Base-by-base conservation (phyloP, 1,140 invertebrate species). In the Drosophila trapezifrons region DNA sequence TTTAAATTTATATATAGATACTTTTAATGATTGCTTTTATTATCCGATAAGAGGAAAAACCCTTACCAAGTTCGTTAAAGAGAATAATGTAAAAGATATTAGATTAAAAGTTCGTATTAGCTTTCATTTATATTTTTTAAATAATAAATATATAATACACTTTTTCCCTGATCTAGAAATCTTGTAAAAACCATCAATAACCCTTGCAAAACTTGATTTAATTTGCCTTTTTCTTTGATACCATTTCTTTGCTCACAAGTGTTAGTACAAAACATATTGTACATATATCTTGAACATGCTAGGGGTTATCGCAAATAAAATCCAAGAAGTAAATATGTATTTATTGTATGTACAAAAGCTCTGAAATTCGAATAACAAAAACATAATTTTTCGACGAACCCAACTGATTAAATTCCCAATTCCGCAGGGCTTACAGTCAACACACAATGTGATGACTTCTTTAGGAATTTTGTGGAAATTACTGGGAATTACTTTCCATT, bases 311-410 rank as follows among this genome's bases (percentile, higher is more conserved):
- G 8, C 2, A 13, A 20, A 52, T 35, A 35, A 52, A 52, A 52
- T 52, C 17, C 2, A 20, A 54, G 9, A 20, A 37, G 18, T 54
- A n/a, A 8, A 32, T 12, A 29, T 15, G 22, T 13, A 15, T 45
- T 2, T 10, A 46, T 6, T 7, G 13, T 32, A 32, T 32, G 27
- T 32, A 51, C 47, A 32, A 51, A 18, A 32, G 17, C 17, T 35
- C 3, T 0, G 18, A 35, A 52, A 52, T 35, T 20, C 18, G 4
- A 15, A 18, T 9, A 4, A 12, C 2, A 12, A 52, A 52, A 15
- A 52, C 49, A 52, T 52, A 52, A 35, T 35, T 52, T 18, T 35
- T 35, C 29, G 29, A 13, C 18, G 46, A 55, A n/a, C 15, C 13
- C 13, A 22, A 40, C 52, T 55, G 32, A 38, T 38, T 55, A 55